Base-by-base conservation (phyloP, 2,797 vertebrate species). In the Bucorvus abyssinicus region DNA sequence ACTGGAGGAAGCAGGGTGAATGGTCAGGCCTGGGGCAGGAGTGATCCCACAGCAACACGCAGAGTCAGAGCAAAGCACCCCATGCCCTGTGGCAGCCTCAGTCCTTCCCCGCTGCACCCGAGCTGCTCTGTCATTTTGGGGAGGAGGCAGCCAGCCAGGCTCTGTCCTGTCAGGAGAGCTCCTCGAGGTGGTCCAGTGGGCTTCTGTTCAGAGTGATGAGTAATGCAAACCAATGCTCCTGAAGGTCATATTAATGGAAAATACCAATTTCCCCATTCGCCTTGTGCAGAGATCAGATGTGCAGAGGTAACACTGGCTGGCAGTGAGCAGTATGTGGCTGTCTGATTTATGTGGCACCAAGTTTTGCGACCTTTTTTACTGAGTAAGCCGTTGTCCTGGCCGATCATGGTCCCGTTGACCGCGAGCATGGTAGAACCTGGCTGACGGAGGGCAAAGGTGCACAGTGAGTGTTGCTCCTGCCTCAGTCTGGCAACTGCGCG, bases 301-400 rank as follows among this genome's bases (percentile, higher is more conserved):
- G 89, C 95, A 86, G 94, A 92, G 96, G 64, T 75, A 78, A 60
- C 87, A 53, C 57, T 71, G 36, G 36, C n/a, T 68, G 85, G 64
- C 84, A 79, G 19, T 57, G 44, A 87, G 63, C 71, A 65, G 44
- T 32, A 34, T 30, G 22, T 20, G 59, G 15, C 18, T 6, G 13
- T 14, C 36, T 30, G 42, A 26, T 38, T 22, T 40, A 49, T 6
- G 23, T 23, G 40, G 59, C 56, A 49, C 44, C 38, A 30, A 14
- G 38, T 45, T 67, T 57, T 77, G 14, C 40, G 10, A 14, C 22
- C 7, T 5, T 73, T 77, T 18, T 24, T 36, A 12, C 9, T 2
- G 29, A 16, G 44, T 11, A 36, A 61, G 49, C 45, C 2, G 1
- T 63, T 40, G 24, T 40, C 21, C 36, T 42, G 59, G 59, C 56